A percentile compares a stretch with the other conserved stretches of the same genome.
Conservation (phyloP, 2,888 invertebrate genomes). For the Stenolophus ochropezus region DNA sequence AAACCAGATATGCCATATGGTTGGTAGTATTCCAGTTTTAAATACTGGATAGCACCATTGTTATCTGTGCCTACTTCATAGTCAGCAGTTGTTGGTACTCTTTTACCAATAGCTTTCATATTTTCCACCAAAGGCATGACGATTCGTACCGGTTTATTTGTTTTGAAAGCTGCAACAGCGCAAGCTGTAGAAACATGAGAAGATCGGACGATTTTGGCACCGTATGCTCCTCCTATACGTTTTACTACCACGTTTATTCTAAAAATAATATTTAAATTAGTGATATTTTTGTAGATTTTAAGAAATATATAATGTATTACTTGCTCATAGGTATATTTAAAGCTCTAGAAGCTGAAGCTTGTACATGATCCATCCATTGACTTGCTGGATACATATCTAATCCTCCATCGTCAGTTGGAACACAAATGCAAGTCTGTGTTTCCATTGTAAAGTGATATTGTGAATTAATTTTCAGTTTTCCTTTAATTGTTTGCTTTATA, state of each 20-base stretch:
- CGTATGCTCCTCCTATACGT: slow-evolving; percentile 88
- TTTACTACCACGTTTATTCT: slow-evolving; percentile 84
- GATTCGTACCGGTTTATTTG: slow-evolving; percentile 81
- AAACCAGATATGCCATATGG: slow-evolving; percentile 74
- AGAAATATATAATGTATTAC: slow-evolving; percentile 68
- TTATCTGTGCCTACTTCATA: slow-evolving; percentile 80
- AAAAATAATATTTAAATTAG: slow-evolving; percentile 70
- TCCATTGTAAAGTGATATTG: slow-evolving; percentile 88
- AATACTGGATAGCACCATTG: slow-evolving; percentile 79
- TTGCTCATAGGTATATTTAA: slow-evolving; percentile 76
- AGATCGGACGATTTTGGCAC: slow-evolving; percentile 83
- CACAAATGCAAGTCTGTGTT: slow-evolving; percentile 77
- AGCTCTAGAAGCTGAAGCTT: slow-evolving; percentile 74
- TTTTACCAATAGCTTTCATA: slow-evolving; percentile 81
- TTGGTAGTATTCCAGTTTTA: slow-evolving; percentile 75
- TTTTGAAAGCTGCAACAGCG: slow-evolving; percentile 79
- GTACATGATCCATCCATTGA: slow-evolving; percentile 78
- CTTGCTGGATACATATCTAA: slow-evolving; percentile 76
- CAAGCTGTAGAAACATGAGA: slow-evolving; percentile 78
- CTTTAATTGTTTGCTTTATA: slow-evolving; percentile 75
- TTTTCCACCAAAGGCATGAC: slow-evolving; percentile 82
- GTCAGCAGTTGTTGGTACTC: slow-evolving; percentile 76
- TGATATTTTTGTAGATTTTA: too few relatives aligned
- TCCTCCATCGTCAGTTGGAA: slow-evolving; percentile 79
- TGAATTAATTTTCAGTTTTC: slow-evolving; percentile 74